Evolutionary conservation across 2,888 invertebrate species (phyloP).

Genomic region (Seira sanloemensis): DNA sequence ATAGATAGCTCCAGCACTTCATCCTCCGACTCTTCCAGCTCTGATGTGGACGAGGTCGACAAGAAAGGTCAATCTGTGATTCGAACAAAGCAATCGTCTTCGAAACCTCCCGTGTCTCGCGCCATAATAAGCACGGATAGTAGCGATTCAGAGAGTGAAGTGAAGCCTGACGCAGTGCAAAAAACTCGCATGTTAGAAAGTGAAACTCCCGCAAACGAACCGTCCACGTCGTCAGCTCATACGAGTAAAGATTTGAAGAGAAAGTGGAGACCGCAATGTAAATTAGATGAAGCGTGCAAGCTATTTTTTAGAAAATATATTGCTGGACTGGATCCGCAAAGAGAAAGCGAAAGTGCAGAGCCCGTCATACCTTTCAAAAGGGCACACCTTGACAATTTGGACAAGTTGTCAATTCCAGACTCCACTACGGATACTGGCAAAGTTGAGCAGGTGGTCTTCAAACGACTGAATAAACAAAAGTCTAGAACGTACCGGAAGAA

Average conservation of each 20-base stretch:
- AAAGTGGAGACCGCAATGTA: slow-evolving; percentile 30
- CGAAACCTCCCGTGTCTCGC: slow-evolving; percentile 10
- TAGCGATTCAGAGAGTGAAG: slow-evolving; percentile 41
- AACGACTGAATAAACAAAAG: slow-evolving; percentile 35
- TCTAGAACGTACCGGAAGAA: slow-evolving; percentile 41
- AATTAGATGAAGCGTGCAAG: slow-evolving; percentile 40
- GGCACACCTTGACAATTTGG: slow-evolving; percentile 12
- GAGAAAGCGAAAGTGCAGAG: not conserved
- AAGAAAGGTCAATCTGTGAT: slow-evolving; percentile 14
- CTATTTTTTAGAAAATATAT: slow-evolving; percentile 18
- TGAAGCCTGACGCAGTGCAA: not conserved
- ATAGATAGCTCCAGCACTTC: slow-evolving; percentile 30
- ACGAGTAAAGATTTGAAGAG: slow-evolving; percentile 23
- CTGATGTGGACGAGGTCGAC: slow-evolving; percentile 13
- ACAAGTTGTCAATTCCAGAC: slow-evolving; percentile 22
- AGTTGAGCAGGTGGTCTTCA: slow-evolving; percentile 26
- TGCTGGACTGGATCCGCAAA: not conserved
- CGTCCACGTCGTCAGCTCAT: not conserved
- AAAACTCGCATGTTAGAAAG: not conserved
- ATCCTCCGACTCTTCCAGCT: slow-evolving; percentile 47
- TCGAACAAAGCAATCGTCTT: slow-evolving; percentile 14
- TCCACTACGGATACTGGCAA: not conserved
- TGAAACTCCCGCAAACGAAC: not conserved
- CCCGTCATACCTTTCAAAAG: slow-evolving; percentile 20
- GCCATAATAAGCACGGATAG: slow-evolving; percentile 34